Base-by-base conservation (phyloP, 2,797 vertebrate species). In the Oophaga sylvatica region DNA sequence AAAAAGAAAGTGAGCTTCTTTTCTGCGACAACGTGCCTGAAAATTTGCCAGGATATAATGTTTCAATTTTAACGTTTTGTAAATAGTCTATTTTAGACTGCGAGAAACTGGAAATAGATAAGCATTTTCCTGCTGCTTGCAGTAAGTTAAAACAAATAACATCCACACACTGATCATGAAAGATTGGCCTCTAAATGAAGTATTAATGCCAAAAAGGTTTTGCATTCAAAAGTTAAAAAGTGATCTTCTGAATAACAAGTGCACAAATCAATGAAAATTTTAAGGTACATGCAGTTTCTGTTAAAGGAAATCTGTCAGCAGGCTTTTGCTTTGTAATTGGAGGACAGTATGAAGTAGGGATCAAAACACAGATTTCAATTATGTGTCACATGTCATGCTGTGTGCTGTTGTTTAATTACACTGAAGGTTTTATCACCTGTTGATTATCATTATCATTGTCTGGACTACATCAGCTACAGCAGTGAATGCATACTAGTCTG, bases 21-120 rank as follows among this genome's bases (percentile, higher is more conserved):
- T 83, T 70, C 57, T 71, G 41, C 80, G 71, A 75, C 79, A 79
- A 80, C 48, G 63, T 73, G 65, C 75, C 53, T 80, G 75, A 83
- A 9, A 41, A 41, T 68, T 63, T 86, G 73, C 88, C 88, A 89
- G 56, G 65, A 62, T 89, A 82, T 86, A 83, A 29, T 68, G 73
- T 89, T 83, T 79, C 88, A 79, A 71, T 70, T 70, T 89, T 70
- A 80, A 87, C 80, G 87, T 70, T 87, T 87, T 87, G 80, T 73
- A 86, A 87, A 83, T 89, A 83, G 17, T 73, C 57, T 70, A 62
- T 86, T 89, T 79, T 83, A 83, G 41, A 81, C 60, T 83, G 80
- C n/a, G 57, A 87, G 76, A 86, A 71, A 65, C 53, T 73, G 88
- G 73, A 89, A 83, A 79, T 53, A 70, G 88, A 86, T 86, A 86